These are phyloP conservation scores for Dasysyrphus tricinctus DNA, from an alignment of 2,888 invertebrate species.

Conservation along the genomic window DNA sequence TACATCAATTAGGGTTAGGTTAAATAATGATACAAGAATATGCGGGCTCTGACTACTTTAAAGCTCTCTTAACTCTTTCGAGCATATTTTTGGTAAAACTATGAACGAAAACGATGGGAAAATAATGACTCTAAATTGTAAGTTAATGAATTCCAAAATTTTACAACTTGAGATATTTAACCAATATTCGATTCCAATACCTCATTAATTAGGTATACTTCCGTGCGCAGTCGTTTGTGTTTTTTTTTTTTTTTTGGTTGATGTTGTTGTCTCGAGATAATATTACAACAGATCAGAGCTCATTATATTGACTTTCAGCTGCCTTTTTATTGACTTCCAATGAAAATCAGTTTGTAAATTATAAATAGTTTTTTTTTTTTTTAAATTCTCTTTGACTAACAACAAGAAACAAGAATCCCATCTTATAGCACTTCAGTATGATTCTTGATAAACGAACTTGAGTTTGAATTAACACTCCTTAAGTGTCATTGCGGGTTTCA, in stretches of 20 bases:
- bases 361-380: background rate
- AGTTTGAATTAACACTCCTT: slow-evolving; percentile 24
- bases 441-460: slow-evolving; percentile 18
- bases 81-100: too few relatives aligned
- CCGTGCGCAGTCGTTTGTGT: too few relatives aligned
- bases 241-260: background rate
- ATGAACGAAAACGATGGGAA: too few relatives aligned
- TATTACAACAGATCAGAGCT: background rate
- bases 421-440: background rate
- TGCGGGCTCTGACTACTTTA: too few relatives aligned
- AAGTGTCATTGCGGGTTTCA: slow-evolving; percentile 28
- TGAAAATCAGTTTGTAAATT: background rate
- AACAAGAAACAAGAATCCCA: background rate
- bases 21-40: too few relatives aligned
- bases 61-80: too few relatives aligned
- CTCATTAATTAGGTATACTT: too few relatives aligned
- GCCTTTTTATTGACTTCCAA: background rate
- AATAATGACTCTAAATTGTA: too few relatives aligned
- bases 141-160: too few relatives aligned
- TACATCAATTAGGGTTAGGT: too few relatives aligned
- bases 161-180: too few relatives aligned
- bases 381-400: background rate
- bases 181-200: too few relatives aligned
- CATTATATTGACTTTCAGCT: slow-evolving; percentile 2
- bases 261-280: background rate